Percentiles rank a stretch among this genome's conserved stretches.
phyloP scores from a whole-genome alignment of 2,797 vertebrate species.

The Sternarchorhynchus goeldii region DNA sequence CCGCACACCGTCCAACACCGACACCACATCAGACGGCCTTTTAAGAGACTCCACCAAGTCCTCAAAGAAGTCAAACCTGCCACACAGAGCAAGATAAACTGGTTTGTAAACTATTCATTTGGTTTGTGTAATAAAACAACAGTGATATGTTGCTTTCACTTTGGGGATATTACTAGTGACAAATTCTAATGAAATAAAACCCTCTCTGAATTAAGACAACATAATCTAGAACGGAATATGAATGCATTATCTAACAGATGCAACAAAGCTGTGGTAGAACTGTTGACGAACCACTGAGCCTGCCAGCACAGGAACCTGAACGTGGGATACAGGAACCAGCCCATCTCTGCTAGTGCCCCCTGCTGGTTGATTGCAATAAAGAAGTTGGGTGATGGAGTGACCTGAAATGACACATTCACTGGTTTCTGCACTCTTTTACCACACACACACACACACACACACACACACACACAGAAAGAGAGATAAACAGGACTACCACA shows the following conservation, averaged over 20 bases:
- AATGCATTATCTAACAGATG: background rate
- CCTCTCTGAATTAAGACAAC: too few species aligned
- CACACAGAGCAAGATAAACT: background rate
- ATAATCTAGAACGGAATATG: background rate
- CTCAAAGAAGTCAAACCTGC: conserved; percentile 75
- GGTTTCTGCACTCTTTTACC: conserved; percentile 61
- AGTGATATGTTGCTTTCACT: background rate
- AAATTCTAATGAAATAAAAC: too few species aligned
- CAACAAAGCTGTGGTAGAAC: background rate
- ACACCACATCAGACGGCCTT: conserved; percentile 63
- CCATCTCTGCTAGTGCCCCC: conserved; percentile 75
- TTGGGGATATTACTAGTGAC: too few species aligned
- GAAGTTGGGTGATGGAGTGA: conserved; percentile 72
- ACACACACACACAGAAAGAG: background rate
- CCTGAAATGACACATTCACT: conserved; percentile 75
- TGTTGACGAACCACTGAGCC: conserved; percentile 72
- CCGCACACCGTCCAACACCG: conserved; percentile 70
- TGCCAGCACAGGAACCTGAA: conserved; percentile 81
- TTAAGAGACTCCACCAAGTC: conserved; percentile 65
- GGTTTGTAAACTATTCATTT: background rate
- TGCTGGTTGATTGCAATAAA: conserved; percentile 76
- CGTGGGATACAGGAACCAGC: conserved; percentile 76
- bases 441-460: conserved; percentile 19
- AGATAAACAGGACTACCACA: too few species aligned
- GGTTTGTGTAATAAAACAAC: background rate